Conservation (phyloP, 92 coral and sea anemone genomes). For the Porites rus region DNA sequence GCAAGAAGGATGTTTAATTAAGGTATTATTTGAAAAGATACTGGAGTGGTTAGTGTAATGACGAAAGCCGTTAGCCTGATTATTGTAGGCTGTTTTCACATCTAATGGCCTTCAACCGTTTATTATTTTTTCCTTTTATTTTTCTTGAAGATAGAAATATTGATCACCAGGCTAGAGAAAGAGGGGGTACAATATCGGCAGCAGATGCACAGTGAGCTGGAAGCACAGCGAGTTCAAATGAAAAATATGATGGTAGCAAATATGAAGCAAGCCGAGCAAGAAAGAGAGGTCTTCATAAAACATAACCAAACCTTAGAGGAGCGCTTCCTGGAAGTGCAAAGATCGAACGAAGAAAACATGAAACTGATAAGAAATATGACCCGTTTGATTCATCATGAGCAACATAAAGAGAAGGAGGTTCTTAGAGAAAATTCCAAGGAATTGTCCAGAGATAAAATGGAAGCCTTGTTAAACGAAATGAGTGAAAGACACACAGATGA, state of each 20-base stretch:
- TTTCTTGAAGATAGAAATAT: slow-evolving; percentile 41
- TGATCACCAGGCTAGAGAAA: slow-evolving; percentile 29
- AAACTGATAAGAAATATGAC: not conserved
- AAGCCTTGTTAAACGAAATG: not conserved
- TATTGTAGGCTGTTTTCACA: too few species aligned
- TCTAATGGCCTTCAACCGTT: not conserved
- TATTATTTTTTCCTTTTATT: not conserved
- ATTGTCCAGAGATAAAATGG: not conserved
- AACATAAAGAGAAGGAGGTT: not conserved
- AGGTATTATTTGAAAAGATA: too few species aligned
- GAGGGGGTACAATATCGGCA: slow-evolving; percentile 37
- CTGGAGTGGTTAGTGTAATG: too few species aligned
- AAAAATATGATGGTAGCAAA: slow-evolving; percentile 56
- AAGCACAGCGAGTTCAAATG: slow-evolving; percentile 45
- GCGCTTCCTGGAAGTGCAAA: slow-evolving; percentile 9
- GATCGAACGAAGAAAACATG: slow-evolving; percentile 21
- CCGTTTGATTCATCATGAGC: not conserved
- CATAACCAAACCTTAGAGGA: not conserved
- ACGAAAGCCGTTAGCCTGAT: not conserved
- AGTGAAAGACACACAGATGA: not conserved
- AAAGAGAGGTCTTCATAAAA: slow-evolving; percentile 15
- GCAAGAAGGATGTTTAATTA: too few species aligned
- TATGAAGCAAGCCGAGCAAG: slow-evolving; percentile 31
- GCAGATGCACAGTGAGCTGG: slow-evolving; percentile 23
- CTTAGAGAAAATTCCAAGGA: not conserved